Base-by-base conservation (phyloP, 1,140 invertebrate species). In the Drosophila nebulosa region DNA sequence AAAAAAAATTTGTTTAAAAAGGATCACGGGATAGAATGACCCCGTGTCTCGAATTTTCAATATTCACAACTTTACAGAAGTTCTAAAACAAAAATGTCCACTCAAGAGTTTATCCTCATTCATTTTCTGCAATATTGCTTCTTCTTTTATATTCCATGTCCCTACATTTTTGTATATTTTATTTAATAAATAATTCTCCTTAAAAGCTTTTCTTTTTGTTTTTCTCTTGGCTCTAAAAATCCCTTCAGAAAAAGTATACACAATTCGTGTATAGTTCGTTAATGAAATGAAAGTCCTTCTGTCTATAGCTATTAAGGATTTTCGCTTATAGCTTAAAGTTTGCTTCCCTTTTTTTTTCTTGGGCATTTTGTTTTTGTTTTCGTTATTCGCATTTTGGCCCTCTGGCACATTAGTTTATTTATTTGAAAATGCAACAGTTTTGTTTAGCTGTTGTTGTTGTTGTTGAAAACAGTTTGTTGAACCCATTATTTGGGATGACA, bases 381-480 rank as follows among this genome's bases (percentile, higher is more conserved):
- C 53, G 12, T 27, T 56, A 18, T 21, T 32, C 30, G 30, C 42
- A 27, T 21, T 56, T 74, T 58, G 14, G 51, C 61, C 78, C 78
- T 70, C 10, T 39, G 71, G 75, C 75, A 68, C 62, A 79, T 76
- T 74, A 77, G 78, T 74, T 89, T 83, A 88, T 88, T 88, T 88
- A 74, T 78, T 88, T 88, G 78, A 76, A 88, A 83, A 86, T 78
- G 67, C 69, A 77, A 72, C 55, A 85, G 72, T 67, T 78, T 46
- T 46, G 42, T 55, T 16, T 39, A 4, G 7, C 18, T 42, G 39
- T 52, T 36, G 46, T 74, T 61, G 18, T 30, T 65, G 66, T 84
- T 69, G 67, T 69, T 69, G 36, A 74, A 77, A 85, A 56, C 70
- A 78, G 81, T 86, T 86, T 86, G 74, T 88, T 88, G 83, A 88